Base-by-base conservation (phyloP, 2,888 invertebrate genomes). In the Abscondita cerata region DNA sequence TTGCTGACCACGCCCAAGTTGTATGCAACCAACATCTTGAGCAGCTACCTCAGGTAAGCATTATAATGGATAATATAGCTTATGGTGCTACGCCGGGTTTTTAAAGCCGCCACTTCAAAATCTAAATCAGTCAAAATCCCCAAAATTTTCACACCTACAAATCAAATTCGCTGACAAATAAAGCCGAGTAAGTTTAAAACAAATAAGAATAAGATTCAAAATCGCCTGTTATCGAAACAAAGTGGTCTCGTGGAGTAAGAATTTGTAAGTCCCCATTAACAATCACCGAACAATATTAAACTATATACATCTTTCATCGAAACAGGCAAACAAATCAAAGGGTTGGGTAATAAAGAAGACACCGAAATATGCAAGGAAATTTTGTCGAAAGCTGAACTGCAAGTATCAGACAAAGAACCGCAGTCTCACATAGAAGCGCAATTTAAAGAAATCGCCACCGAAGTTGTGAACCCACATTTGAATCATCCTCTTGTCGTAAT, bases 141-240 rank as follows among this genome's bases (percentile, higher is more conserved):
- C 1, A 90, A 89, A 82, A 96, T 96, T 83, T 96, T 96, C 78
- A 98, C 98, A 3, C 99, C 99, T 2, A 98, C 95, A 31, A 99
- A 99, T 83, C 98, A 99, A 87, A 98, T 98, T 76, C 86, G 16
- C 82, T 99, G 56, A 99, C 99, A 40, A 99, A 99, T 83, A 97
- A 99, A 0, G 98, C 98, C 1, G 92, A 46, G 99, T 99, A 11
- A 87, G 99, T 61, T 89, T 98, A 81, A 99, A 99, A 80, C 98
- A 98, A 82, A 92, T 86, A 70, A 99, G 99, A 13, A 98, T 98
- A 79, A 87, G 99, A 71, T 99, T 98, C 81, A 99, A 99, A 84
- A 98, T 99, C 68, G 99, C 99, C 1, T 99, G 99, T 79, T 99
- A 99, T 80, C 93, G 93, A 80, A 99, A 99, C 80, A 99, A 99